These are phyloP conservation scores for Unio delphinus DNA, from an alignment of 2,888 invertebrate genomes.

Conservation along the genomic window DNA sequence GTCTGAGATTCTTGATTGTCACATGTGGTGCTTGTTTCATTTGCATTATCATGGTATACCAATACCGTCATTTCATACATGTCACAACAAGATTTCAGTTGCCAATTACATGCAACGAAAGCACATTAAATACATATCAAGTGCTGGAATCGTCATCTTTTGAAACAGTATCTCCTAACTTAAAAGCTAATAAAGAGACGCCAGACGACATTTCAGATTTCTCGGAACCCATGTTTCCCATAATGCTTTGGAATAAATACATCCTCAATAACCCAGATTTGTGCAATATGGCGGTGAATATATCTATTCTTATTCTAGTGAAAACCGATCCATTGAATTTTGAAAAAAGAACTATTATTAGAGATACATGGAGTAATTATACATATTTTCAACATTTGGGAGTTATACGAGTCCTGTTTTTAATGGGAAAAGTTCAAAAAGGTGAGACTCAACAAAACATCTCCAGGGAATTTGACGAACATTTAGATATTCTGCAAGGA, in stretches of 20 bases:
- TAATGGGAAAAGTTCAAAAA: slow-evolving; percentile 18
- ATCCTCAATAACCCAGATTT: slow-evolving; percentile 2
- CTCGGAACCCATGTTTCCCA: not conserved
- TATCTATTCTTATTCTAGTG: not conserved
- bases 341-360: not conserved
- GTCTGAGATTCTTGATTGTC: too few species aligned
- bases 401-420: slow-evolving; percentile 22
- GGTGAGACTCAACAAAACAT: slow-evolving; percentile 11
- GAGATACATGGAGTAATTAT: not conserved
- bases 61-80: too few species aligned
- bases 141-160: too few species aligned
- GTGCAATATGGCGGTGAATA: not conserved
- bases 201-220: not conserved
- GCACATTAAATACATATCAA: too few species aligned
- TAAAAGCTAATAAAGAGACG: too few species aligned
- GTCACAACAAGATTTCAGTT: too few species aligned
- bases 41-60: too few species aligned
- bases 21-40: too few species aligned
- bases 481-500: slow-evolving; percentile 34
- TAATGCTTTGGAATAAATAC: not conserved
- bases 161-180: too few species aligned
- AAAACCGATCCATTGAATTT: not conserved
- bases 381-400: not conserved
- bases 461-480: slow-evolving; percentile 14
- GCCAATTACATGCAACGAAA: too few species aligned